Percentiles rank a stretch among this genome's conserved stretches.
Evolutionary conservation across 1,140 invertebrate genomes (phyloP).

Genomic region (Drosophila orena): DNA sequence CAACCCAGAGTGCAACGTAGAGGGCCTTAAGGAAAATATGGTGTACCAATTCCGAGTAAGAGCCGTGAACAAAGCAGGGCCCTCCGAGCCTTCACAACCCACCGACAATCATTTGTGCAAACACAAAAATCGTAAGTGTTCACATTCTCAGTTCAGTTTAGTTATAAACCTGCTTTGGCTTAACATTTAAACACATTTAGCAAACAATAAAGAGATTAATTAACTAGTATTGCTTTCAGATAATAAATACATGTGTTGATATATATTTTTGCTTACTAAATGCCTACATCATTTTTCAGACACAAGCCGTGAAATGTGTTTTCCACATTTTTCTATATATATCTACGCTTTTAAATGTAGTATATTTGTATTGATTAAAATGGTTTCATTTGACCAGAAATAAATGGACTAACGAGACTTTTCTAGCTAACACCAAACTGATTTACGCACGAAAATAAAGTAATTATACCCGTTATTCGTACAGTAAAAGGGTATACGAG

Average conservation of each 20-base stretch:
- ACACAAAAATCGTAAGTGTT: conserved; percentile 94
- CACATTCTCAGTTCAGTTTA: not conserved
- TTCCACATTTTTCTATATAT: too few species aligned
- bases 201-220: not conserved
- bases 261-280: not conserved
- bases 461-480: too few species aligned
- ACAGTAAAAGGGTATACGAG: too few species aligned
- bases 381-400: too few species aligned
- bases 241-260: not conserved
- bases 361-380: too few species aligned
- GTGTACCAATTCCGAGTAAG: conserved; percentile 96
- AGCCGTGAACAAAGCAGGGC: conserved; percentile 96
- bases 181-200: conserved; percentile 46
- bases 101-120: conserved; percentile 97
- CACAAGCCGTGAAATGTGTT: too few species aligned
- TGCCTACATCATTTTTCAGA: too few species aligned
- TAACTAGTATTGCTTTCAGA: conserved; percentile 23
- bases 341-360: too few species aligned
- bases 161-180: conserved; percentile 48
- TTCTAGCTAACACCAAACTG: too few species aligned
- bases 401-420: too few species aligned
- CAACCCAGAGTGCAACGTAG: conserved; percentile 92
- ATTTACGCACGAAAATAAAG: too few species aligned
- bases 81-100: conserved; percentile 94
- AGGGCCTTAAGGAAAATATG: conserved; percentile 96